Percentiles rank a stretch among this genome's conserved stretches.
Conservation (phyloP, 1,140 invertebrate genomes). For the Zaprionus davidi region DNA sequence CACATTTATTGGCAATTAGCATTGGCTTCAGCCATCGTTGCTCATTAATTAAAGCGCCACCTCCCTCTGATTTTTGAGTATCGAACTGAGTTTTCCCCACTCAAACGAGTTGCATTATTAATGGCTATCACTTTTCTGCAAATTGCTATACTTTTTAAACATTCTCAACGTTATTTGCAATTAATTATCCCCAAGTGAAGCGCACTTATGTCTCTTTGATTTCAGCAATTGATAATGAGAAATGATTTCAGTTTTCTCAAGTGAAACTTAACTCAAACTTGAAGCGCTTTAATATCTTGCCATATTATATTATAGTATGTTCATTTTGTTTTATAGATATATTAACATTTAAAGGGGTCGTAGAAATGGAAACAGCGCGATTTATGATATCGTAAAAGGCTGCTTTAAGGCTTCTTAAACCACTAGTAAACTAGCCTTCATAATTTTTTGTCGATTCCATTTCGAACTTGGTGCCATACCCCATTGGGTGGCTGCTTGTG, state of each 20-base stretch:
- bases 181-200: slow-evolving; percentile 33
- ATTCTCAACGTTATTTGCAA: neutral
- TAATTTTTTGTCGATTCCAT: neutral
- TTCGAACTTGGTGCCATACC: neutral
- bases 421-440: neutral
- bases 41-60: slow-evolving; percentile 29
- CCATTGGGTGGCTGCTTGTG: neutral
- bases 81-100: neutral
- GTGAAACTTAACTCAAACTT: neutral
- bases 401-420: neutral
- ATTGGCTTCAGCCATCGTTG: neutral
- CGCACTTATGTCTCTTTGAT: slow-evolving; percentile 2
- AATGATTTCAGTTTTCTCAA: neutral
- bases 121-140: neutral
- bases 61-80: neutral
- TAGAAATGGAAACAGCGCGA: neutral
- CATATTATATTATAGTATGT: neutral
- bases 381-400: neutral
- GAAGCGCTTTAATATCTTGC: neutral
- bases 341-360: neutral
- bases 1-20: slow-evolving; percentile 34
- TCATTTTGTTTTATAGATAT: neutral
- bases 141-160: neutral
- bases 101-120: neutral
- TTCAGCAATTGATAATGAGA: neutral